Percentiles rank a stretch among this genome's conserved stretches.
Evolutionary conservation across 2,113 vertebrate species (phyloP).

Genomic region (Chlorodrepanis virens): DNA sequence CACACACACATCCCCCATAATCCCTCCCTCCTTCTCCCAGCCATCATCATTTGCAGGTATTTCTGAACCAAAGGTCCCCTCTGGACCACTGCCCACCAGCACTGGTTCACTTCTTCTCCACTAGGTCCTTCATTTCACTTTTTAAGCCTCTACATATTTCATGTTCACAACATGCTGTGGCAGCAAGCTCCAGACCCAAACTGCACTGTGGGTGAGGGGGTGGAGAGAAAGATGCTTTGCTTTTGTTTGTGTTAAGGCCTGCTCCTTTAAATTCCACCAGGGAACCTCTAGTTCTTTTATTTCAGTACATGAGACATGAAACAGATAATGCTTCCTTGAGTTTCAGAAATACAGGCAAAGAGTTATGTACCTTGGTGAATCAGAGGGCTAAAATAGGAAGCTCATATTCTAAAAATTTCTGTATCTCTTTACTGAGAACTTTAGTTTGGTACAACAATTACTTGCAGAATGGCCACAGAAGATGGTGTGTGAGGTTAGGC

Average conservation of each 20-base stretch:
- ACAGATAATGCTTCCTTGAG: not conserved
- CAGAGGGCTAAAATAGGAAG: not conserved
- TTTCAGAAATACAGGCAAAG: not conserved
- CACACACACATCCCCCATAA: not conserved
- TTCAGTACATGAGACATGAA: not conserved
- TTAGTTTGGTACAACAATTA: not conserved
- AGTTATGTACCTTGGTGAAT: not conserved
- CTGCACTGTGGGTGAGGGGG: not conserved
- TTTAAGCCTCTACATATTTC: not conserved
- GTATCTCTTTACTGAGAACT: not conserved
- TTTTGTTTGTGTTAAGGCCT: not conserved
- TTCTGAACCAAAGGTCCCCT: not conserved
- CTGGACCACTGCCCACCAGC: not conserved
- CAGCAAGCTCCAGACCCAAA: not conserved
- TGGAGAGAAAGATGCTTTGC: not conserved
- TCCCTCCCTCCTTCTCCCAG: not conserved
- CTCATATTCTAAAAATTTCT: not conserved
- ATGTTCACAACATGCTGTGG: fast-evolving
- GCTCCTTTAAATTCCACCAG: not conserved
- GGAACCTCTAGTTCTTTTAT: not conserved
- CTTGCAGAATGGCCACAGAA: not conserved
- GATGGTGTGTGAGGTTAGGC: not conserved
- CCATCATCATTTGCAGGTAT: not conserved
- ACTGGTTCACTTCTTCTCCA: not conserved
- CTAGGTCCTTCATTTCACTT: not conserved